These are phyloP conservation scores for Myotis davidii DNA, from an alignment of 2,113 vertebrate species.

Conservation along the genomic window DNA sequence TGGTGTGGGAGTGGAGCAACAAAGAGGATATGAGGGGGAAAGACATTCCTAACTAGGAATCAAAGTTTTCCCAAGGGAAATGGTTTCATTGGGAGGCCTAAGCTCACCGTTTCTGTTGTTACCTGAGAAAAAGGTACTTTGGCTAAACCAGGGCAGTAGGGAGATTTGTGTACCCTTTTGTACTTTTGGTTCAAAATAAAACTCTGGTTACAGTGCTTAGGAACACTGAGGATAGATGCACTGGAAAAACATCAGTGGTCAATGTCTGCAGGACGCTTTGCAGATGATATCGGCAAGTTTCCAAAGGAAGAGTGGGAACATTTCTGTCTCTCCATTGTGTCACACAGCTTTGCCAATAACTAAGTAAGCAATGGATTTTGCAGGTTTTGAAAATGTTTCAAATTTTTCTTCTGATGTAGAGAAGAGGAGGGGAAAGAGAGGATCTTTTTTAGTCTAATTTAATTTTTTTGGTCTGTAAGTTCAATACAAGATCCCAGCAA, in stretches of 20 bases:
- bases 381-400: conserved; percentile 1
- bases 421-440: background rate
- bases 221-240: background rate
- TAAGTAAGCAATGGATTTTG: conserved; percentile 3
- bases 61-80: background rate
- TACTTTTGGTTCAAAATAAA: conserved; percentile 20
- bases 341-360: background rate
- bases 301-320: background rate
- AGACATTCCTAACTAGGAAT: background rate
- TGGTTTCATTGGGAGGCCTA: background rate
- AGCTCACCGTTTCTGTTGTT: background rate
- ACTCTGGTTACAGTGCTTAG: background rate
- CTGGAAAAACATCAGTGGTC: background rate
- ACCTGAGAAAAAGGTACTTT: conserved; percentile 29
- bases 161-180: background rate
- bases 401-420: background rate
- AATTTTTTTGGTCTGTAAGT: conserved; percentile 39
- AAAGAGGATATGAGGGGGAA: background rate
- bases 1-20: background rate
- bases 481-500: background rate
- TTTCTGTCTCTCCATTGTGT: conserved; percentile 62
- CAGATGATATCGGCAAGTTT: conserved; percentile 3
- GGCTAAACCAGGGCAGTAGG: background rate
- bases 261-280: conserved; percentile 22
- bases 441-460: background rate